Evolutionary conservation across 2,797 vertebrate species (phyloP).

Genomic region (Hapalemur alaotrensis): DNA sequence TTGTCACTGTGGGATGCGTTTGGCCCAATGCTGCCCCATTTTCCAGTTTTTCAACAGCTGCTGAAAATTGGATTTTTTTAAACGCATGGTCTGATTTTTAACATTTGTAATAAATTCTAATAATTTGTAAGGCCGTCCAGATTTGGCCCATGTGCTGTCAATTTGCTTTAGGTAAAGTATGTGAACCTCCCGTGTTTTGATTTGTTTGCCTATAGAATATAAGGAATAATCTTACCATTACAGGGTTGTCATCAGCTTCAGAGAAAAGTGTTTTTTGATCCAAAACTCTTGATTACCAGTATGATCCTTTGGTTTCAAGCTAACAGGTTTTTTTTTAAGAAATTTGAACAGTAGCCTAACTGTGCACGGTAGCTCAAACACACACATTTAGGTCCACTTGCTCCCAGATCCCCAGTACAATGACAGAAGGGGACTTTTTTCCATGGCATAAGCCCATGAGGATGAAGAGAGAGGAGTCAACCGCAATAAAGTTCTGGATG

Average conservation of each 20-base stretch:
- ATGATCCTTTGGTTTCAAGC: background rate
- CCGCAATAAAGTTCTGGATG: background rate
- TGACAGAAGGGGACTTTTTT: background rate
- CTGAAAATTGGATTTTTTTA: background rate
- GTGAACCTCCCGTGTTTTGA: background rate
- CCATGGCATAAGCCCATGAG: background rate
- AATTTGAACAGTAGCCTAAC: background rate
- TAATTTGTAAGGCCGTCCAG: background rate
- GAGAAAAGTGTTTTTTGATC: background rate
- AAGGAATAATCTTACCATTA: background rate
- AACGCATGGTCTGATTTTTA: background rate
- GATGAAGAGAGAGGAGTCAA: background rate
- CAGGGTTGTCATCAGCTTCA: background rate
- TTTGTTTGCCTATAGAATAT: background rate
- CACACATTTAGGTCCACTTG: background rate
- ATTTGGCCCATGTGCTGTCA: background rate
- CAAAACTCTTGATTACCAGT: background rate
- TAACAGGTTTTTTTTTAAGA: background rate
- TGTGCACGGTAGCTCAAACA: background rate
- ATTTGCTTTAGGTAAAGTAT: background rate
- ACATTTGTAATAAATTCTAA: conserved; percentile 9
- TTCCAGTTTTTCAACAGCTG: background rate
- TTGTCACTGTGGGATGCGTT: too few species aligned
- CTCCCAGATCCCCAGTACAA: background rate
- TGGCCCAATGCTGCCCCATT: background rate